Evolutionary conservation across 1,140 invertebrate genomes (phyloP).

Genomic region (Drosophila varians): DNA sequence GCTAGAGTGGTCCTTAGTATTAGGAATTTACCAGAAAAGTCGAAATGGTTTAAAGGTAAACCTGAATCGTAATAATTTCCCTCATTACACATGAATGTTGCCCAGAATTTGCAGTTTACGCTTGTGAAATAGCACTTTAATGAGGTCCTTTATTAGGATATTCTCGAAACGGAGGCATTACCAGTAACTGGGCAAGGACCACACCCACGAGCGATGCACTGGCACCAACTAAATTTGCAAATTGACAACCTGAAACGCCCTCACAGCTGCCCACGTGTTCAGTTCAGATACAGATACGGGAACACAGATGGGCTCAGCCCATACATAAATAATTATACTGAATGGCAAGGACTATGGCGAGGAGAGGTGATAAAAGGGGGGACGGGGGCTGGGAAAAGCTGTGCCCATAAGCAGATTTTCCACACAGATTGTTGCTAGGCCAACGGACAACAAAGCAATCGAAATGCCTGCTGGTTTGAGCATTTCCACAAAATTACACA

Average conservation of each 20-base stretch:
- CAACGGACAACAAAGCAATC: conserved; percentile 7
- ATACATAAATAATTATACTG: conserved; percentile 52
- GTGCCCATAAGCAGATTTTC: conserved; percentile 22
- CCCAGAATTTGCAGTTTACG: neutral
- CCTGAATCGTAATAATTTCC: neutral
- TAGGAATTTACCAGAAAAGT: no score
- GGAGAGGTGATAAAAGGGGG: neutral
- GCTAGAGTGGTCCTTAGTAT: no score
- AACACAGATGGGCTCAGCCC: conserved; percentile 25
- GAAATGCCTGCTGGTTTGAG: neutral
- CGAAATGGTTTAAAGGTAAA: neutral
- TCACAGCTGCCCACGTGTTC: conserved; percentile 1
- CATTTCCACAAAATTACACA: conserved; percentile 1
- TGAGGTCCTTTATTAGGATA: conserved; percentile 40
- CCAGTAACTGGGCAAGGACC: neutral
- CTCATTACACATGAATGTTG: neutral
- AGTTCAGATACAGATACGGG: conserved; percentile 2
- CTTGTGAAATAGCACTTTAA: conserved; percentile 23
- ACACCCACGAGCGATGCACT: conserved; percentile 16
- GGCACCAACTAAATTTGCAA: conserved; percentile 29
- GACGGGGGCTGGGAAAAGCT: neutral
- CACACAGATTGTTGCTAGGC: conserved; percentile 25
- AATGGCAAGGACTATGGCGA: neutral
- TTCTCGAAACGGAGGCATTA: conserved; percentile 3
- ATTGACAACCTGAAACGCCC: conserved; percentile 51